Evolutionary conservation across 53 echinoderm and acorn worm species (phyloP).

Genomic region (Astropecten irregularis): DNA sequence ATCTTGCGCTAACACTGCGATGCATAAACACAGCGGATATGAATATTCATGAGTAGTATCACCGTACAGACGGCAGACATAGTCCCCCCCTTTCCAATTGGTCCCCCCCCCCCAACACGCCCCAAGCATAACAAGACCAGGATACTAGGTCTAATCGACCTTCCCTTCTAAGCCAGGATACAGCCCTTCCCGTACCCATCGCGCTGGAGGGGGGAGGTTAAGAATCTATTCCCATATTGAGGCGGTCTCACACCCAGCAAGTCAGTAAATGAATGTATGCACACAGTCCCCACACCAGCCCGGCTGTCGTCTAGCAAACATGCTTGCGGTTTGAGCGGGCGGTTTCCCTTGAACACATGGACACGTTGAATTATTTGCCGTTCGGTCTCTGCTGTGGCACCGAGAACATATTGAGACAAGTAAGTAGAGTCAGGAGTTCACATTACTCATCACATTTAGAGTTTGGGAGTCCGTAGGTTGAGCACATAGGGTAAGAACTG

Average conservation of each 20-base stretch:
- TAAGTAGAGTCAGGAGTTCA: no score
- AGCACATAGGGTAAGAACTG: no score
- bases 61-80: conserved; percentile 7
- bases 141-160: conserved; percentile 43
- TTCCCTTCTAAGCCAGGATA: conserved; percentile 40
- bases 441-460: no score
- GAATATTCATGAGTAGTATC: conserved; percentile 25
- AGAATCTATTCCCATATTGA: no score
- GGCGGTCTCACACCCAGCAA: conserved; percentile 11
- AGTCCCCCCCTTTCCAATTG: no score
- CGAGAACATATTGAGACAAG: conserved; percentile 30
- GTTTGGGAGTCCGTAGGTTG: no score
- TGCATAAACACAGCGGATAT: no score
- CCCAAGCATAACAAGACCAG: conserved; percentile 51
- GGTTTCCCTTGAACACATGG: conserved; percentile 28
- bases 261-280: not conserved
- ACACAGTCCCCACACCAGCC: conserved; percentile 6
- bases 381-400: conserved; percentile 44
- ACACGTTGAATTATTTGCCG: conserved; percentile 56
- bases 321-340: conserved; percentile 21
- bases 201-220: not conserved
- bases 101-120: not conserved
- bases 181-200: conserved; percentile 29
- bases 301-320: conserved; percentile 3
- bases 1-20: no score